Conservation (phyloP, 2,888 invertebrate species). For the Hirudinaria manillensis region DNA sequence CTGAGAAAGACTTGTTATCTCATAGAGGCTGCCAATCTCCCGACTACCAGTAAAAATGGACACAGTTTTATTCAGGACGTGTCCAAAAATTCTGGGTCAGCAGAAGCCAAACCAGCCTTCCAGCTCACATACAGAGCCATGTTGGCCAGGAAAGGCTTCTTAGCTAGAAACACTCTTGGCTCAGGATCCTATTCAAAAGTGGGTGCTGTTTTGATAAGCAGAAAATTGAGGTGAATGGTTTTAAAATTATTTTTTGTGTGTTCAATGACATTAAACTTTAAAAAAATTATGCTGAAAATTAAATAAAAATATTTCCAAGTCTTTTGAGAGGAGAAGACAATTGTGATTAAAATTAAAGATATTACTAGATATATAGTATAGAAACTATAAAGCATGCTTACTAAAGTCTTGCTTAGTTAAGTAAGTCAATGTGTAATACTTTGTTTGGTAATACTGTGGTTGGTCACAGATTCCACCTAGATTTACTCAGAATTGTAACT, state of each 20-base stretch:
- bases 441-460: no score
- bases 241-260: not conserved
- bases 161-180: constrained; percentile 48
- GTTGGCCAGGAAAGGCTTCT: constrained; percentile 47
- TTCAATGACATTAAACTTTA: not conserved
- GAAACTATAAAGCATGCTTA: no score
- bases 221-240: not conserved
- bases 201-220: not conserved
- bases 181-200: constrained; percentile 52
- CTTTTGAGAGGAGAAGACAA: no score
- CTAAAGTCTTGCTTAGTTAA: no score
- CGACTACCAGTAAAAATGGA: constrained; percentile 1
- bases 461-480: no score
- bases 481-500: no score
- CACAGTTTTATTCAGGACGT: not conserved
- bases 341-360: no score
- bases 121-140: constrained; percentile 48
- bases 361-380: no score
- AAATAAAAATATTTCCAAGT: not conserved
- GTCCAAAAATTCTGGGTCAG: not conserved
- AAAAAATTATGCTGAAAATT: not conserved
- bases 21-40: constrained; percentile 20
- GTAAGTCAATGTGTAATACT: no score
- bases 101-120: constrained; percentile 12
- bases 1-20: constrained; percentile 21